Base-by-base conservation (phyloP, 30 jellyfish, hydroid and myxozoan species). In the Rhopilema esculentum region DNA sequence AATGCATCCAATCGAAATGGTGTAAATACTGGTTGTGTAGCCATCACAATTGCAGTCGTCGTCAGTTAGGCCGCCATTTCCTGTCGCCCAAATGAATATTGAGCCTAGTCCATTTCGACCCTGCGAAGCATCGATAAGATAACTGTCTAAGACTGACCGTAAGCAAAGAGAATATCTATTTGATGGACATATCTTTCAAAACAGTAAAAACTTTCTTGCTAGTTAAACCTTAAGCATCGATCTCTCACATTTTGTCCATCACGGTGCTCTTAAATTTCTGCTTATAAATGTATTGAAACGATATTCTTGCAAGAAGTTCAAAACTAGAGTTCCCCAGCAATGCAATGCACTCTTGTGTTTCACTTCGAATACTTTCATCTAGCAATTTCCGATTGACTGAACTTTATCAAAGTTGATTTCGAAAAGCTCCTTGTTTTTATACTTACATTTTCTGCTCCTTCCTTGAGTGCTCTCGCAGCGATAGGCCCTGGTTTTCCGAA, bases 21-120 rank as follows among this genome's bases (percentile, higher is more conserved):
- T 96, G 87, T 89, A 96, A 8, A 96, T 96, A 53, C 98, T 91
- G 50, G 99, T 96, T 40, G 99, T 96, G 81, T 96, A 96, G 16
- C 99, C 99, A 76, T 96, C 99, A 69, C 99, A 96, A 89, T 96
- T 96, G 57, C 99, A 96, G 65, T 96, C 99, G 79, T 96, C 99
- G 81, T 96, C 99, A 22, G 99, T 96, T 84, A 96, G 77, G 18
- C 99, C 99, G 22, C 99, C 99, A 78, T 96, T 96, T 0, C 99
- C 99, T n/a, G 99, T 96, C 22, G 99, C 99, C 99, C 99, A 96
- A 15, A 96, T 93, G 81, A 74, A 96, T 12, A 96, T 88, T 17
- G 98, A 91, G 68, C 99, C 99, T 7, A 91, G 91, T n/a, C 80
- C 78, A 69, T 96, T 88, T 64, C 99, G 80, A 0, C 99, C 99